Percentiles rank a stretch among this genome's conserved stretches.
Conservation (phyloP, 2,888 invertebrate genomes). For the Amphipoea oculea region DNA sequence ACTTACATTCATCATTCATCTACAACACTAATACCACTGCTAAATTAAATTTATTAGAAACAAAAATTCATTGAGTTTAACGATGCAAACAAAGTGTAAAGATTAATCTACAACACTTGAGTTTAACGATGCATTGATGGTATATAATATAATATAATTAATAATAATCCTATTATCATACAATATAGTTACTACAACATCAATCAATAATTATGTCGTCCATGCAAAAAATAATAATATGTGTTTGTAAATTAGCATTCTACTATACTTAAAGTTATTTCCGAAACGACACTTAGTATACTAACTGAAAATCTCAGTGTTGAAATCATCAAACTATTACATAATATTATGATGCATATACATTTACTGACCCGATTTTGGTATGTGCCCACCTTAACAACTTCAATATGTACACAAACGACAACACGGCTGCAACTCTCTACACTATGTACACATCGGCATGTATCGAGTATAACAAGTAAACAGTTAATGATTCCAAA, state of each 20-base stretch:
- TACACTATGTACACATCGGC: constrained; percentile 16
- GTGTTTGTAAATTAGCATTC: constrained; percentile 19
- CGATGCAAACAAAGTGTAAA: neutral
- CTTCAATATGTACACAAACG: constrained; percentile 58
- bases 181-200: constrained; percentile 24
- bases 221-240: constrained; percentile 12
- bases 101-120: neutral
- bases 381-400: constrained; percentile 69
- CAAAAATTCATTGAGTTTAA: constrained; percentile 20
- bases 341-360: constrained; percentile 54
- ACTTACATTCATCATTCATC: constrained; percentile 36
- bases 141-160: constrained; percentile 9
- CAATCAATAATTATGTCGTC: constrained; percentile 19
- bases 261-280: constrained; percentile 30
- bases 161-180: constrained; percentile 40
- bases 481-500: constrained; percentile 28
- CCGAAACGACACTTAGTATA: constrained; percentile 10
- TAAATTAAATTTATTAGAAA: constrained; percentile 28
- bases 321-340: constrained; percentile 35
- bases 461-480: constrained; percentile 8
- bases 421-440: neutral
- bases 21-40: constrained; percentile 48
- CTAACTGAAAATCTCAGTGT: constrained; percentile 21
- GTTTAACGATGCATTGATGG: constrained; percentile 25
- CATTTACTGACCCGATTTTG: constrained; percentile 78